Base-by-base conservation (phyloP, 2,113 vertebrate genomes). In the Nothobranchius kuhntae region DNA sequence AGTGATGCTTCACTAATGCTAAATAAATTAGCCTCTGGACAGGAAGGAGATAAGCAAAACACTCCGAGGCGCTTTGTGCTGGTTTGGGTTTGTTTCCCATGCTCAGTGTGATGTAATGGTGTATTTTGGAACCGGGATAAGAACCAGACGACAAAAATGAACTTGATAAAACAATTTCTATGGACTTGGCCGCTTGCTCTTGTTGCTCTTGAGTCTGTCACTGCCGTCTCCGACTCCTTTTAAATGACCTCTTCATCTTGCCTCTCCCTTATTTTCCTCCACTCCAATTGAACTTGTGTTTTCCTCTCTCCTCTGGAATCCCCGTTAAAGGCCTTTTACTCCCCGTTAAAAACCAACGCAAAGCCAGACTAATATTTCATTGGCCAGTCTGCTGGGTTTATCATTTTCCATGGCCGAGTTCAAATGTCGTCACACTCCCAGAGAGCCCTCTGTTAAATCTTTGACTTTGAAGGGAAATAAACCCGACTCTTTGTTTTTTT, bases 71-170 rank as follows among this genome's bases (percentile, higher is more conserved):
- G 54, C 48, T 9, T 38, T 69, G 76, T 76, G 68, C 50, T 61
- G 30, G 26, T 82, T 72, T 53, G 63, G 75, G 48, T 71, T 77
- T 65, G 73, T 86, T 92, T 92, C 90, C 90, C 91, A 92, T 83
- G 86, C 87, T 86, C 57, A 0, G 57, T 73, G 73, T 92, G 89
- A 91, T 91, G 85, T 91, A 87, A 91, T 89, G n/a, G 86, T 92
- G 73, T 92, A 84, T 88, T 91, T 92, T 91, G 90, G 91, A 92
- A 64, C 84, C 75, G 71, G 77, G 73, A 82, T 85, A 83, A 81
- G 69, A 91, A 84, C 75, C 75, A 68, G 81, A 80, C 69, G 55
- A 83, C 78, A 79, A 86, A 30, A 77, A 69, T 87, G 80, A 90
- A 80, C 82, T 89, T 87, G 86, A 89, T 91, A 89, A 90, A 89